Percentiles rank a stretch among this genome's conserved stretches.
These are phyloP conservation scores for Oryzaephilus surinamensis DNA, from an alignment of 1,140 invertebrate genomes.

Conservation along the genomic window DNA sequence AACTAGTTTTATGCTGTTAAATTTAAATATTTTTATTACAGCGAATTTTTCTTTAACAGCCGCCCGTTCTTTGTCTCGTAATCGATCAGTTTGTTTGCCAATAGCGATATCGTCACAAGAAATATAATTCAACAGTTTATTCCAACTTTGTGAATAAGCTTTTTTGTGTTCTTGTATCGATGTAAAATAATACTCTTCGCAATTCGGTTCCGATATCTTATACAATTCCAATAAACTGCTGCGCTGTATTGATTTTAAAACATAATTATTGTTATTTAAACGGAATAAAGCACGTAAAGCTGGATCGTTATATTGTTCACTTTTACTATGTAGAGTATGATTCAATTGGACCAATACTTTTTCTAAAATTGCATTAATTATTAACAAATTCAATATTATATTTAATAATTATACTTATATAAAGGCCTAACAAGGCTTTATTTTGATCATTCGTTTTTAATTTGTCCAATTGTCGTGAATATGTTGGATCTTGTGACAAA, in stretches of 20 bases:
- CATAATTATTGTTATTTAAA: constrained; percentile 88
- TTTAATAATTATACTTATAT: constrained; percentile 48
- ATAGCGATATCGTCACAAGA: constrained; percentile 56
- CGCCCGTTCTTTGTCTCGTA: constrained; percentile 80
- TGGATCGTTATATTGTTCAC: constrained; percentile 72
- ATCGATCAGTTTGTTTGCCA: constrained; percentile 52
- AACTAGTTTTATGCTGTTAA: neutral
- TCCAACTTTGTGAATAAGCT: constrained; percentile 73
- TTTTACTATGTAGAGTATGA: constrained; percentile 71
- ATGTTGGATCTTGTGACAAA: constrained; percentile 49
- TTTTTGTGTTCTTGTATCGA: constrained; percentile 72
- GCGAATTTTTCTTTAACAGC: constrained; percentile 91
- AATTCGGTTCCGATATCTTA: constrained; percentile 66
- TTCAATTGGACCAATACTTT: constrained; percentile 80
- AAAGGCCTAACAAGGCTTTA: constrained; percentile 59
- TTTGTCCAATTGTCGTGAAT: constrained; percentile 42
- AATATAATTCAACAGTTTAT: constrained; percentile 66
- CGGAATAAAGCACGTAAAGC: constrained; percentile 77
- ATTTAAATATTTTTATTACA: constrained; percentile 41
- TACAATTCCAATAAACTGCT: constrained; percentile 74
- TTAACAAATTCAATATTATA: neutral
- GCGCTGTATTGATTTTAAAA: constrained; percentile 77
- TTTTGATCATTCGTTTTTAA: constrained; percentile 40
- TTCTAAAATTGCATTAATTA: constrained; percentile 56
- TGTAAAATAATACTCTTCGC: constrained; percentile 71